Evolutionary conservation across 2,888 invertebrate genomes (phyloP).

Genomic region (Brachycybe producta): DNA sequence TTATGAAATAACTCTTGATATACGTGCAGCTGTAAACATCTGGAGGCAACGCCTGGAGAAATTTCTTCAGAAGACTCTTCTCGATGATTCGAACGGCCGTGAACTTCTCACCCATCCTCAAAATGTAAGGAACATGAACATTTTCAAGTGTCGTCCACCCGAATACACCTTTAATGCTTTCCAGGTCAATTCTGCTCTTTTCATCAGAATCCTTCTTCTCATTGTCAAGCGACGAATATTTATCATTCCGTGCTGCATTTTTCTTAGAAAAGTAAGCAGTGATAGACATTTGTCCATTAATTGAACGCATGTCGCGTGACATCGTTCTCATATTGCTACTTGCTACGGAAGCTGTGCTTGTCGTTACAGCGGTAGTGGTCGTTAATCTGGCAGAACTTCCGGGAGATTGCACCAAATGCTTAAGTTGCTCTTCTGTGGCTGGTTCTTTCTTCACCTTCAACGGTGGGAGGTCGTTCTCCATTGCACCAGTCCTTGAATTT

Average conservation of each 20-base stretch:
- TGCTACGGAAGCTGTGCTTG: no score
- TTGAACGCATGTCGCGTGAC: no score
- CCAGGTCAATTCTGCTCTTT: constrained; percentile 35
- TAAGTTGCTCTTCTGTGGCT: no score
- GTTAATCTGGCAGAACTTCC: no score
- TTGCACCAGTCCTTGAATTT: no score
- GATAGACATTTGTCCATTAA: no score
- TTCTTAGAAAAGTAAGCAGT: no score
- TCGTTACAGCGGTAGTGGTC: no score
- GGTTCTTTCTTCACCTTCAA: no score
- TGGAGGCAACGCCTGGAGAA: constrained; percentile 72
- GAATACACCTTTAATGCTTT: constrained; percentile 47
- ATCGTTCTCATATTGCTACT: no score
- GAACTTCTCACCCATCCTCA: constrained; percentile 46
- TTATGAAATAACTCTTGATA: constrained; percentile 83
- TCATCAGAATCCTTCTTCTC: constrained; percentile 14
- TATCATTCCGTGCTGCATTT: neutral
- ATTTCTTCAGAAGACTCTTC: constrained; percentile 68
- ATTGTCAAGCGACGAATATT: neutral
- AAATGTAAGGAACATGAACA: constrained; percentile 62
- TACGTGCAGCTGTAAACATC: constrained; percentile 84
- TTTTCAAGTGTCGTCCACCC: constrained; percentile 80
- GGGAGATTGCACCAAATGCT: no score
- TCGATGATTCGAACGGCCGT: constrained; percentile 92
- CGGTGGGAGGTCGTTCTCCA: no score